A percentile compares a stretch with the other conserved stretches of the same genome.
Evolutionary conservation across 2,888 invertebrate species (phyloP).

Genomic region (Copidosoma aretas): DNA sequence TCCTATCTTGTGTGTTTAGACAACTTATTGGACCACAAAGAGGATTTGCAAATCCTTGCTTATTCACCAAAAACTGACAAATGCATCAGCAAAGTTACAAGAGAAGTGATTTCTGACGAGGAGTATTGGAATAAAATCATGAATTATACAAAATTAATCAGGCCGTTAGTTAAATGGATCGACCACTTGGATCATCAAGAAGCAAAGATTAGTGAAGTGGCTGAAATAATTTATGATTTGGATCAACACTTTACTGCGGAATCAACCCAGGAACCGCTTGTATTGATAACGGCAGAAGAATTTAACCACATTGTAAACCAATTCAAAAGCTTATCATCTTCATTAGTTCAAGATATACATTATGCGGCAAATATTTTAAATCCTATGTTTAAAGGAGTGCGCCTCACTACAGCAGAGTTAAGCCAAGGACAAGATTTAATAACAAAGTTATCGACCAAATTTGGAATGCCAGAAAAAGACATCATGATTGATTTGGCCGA

Average conservation of each 20-base stretch:
- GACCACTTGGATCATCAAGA: constrained; percentile 41
- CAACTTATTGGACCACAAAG: constrained; percentile 43
- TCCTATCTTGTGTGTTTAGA: constrained; percentile 45
- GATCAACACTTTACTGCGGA: constrained; percentile 42
- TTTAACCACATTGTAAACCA: constrained; percentile 38
- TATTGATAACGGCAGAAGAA: constrained; percentile 37
- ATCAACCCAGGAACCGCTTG: constrained; percentile 36
- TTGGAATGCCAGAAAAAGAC: constrained; percentile 38
- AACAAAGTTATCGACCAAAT: constrained; percentile 37
- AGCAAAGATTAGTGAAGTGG: constrained; percentile 43
- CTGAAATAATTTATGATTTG: constrained; percentile 43
- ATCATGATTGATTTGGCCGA: constrained; percentile 39
- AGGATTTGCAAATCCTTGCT: constrained; percentile 44
- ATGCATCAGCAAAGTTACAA: constrained; percentile 34
- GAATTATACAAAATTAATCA: constrained; percentile 38
- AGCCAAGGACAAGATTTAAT: constrained; percentile 44
- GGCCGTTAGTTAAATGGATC: constrained; percentile 42
- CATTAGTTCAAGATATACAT: constrained; percentile 44
- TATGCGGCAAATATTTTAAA: constrained; percentile 47
- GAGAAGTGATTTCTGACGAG: constrained; percentile 39
- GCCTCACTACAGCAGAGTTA: constrained; percentile 36
- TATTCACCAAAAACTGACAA: constrained; percentile 41
- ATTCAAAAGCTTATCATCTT: constrained; percentile 39
- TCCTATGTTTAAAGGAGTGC: constrained; percentile 43
- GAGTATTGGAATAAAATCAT: constrained; percentile 41